Percentiles rank a stretch among this genome's conserved stretches.
phyloP scores from a whole-genome alignment of 2,888 invertebrate species.

The Pristionchus arcanus region DNA sequence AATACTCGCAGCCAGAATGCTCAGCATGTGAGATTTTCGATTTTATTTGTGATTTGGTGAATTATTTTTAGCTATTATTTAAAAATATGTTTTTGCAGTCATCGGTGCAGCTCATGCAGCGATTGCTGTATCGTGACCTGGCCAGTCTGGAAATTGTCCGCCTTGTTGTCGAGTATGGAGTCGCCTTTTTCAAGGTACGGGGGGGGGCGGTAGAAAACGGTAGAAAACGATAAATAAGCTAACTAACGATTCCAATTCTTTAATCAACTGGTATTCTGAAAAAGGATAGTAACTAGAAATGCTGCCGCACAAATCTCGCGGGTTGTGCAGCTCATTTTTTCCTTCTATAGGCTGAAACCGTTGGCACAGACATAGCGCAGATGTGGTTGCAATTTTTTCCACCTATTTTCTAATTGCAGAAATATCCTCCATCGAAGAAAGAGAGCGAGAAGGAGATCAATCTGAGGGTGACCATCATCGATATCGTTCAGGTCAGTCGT shows the following conservation, averaged over 20 bases:
- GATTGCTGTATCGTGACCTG: conserved; percentile 1
- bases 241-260: not conserved
- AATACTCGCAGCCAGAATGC: not conserved
- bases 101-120: conserved; percentile 30
- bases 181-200: conserved; percentile 36
- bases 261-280: not conserved
- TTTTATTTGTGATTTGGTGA: not conserved
- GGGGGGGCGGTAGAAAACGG: not conserved
- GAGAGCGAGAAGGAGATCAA: conserved; percentile 3
- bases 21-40: conserved; percentile 6
- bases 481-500: not conserved
- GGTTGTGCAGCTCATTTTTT: not conserved
- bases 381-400: not conserved
- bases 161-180: conserved; percentile 17
- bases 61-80: not conserved
- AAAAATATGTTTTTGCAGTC: conserved; percentile 13
- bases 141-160: conserved; percentile 5
- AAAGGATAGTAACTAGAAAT: not conserved
- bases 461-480: not conserved
- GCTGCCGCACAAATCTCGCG: not conserved
- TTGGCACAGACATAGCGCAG: not conserved
- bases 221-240: not conserved
- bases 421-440: conserved; percentile 10
- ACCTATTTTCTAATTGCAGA: not conserved
- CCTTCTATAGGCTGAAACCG: no score